Evolutionary conservation across 2,113 vertebrate species (phyloP).

Genomic region (Chloropsis cyanopogon): DNA sequence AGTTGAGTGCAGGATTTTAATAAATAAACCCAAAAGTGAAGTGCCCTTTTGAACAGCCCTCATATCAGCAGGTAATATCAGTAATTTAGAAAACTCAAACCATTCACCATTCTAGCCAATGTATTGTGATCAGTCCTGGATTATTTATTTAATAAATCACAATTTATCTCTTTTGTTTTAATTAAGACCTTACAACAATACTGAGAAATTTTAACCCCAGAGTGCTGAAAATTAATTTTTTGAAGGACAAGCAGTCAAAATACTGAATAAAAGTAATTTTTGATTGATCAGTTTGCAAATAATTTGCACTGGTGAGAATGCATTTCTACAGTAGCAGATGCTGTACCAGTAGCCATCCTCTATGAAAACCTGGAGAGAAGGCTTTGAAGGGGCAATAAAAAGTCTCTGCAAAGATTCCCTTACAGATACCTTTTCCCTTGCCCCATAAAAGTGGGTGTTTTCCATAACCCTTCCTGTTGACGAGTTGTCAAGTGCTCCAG

Average conservation of each 20-base stretch:
- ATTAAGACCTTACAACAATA: slow-evolving; percentile 65
- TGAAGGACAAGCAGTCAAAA: slow-evolving; percentile 42
- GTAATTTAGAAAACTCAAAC: slow-evolving; percentile 75
- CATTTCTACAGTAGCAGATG: neutral
- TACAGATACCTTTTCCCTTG: neutral
- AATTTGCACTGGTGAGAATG: neutral
- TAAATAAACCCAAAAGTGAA: slow-evolving; percentile 84
- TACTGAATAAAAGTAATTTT: slow-evolving; percentile 22
- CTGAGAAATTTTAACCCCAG: slow-evolving; percentile 60
- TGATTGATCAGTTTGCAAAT: slow-evolving; percentile 6
- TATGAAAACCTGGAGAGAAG: neutral
- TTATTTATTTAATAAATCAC: slow-evolving; percentile 55
- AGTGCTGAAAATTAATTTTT: slow-evolving; percentile 37
- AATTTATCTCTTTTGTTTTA: slow-evolving; percentile 71
- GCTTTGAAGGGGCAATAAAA: neutral
- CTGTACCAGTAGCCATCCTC: neutral
- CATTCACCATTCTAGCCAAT: slow-evolving; percentile 64
- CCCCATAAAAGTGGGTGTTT: neutral
- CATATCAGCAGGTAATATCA: slow-evolving; percentile 78
- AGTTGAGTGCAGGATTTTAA: slow-evolving; percentile 79
- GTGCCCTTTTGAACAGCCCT: slow-evolving; percentile 80
- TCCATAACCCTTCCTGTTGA: neutral
- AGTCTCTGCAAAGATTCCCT: neutral
- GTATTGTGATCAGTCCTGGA: slow-evolving; percentile 64
- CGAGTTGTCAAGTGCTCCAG: neutral